Evolutionary conservation across 2,888 invertebrate genomes (phyloP).

Genomic region (Eupithecia subumbrata): DNA sequence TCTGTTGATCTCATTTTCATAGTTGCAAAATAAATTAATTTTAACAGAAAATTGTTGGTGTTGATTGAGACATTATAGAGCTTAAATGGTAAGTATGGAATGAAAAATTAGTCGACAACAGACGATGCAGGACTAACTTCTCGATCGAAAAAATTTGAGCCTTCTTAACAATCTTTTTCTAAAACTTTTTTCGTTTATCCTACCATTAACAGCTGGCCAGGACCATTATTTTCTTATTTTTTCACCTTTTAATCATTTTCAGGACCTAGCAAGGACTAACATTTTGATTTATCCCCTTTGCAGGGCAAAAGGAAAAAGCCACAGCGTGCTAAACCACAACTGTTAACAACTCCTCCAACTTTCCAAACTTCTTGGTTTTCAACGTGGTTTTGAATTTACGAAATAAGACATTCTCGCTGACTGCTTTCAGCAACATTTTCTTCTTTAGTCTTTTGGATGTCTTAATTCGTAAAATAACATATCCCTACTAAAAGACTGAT

Average conservation of each 20-base stretch:
- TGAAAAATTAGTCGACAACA: neutral
- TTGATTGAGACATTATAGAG: neutral
- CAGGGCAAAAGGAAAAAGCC: conserved; percentile 66
- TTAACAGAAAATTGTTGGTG: neutral
- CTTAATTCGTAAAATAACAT: conserved; percentile 25
- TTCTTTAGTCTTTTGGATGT: conserved; percentile 9
- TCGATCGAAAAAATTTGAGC: neutral
- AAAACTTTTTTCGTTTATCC: neutral
- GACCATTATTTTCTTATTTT: neutral
- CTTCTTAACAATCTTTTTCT: neutral
- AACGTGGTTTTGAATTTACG: conserved; percentile 45
- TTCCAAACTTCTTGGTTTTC: conserved; percentile 52
- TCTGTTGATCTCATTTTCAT: neutral
- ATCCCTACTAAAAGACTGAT: neutral
- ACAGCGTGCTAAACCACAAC: conserved; percentile 51
- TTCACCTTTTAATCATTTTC: conserved; percentile 1
- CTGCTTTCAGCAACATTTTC: neutral
- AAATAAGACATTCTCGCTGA: conserved; percentile 33
- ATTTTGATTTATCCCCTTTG: conserved; percentile 48
- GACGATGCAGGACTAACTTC: neutral
- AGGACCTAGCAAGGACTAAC: conserved; percentile 27
- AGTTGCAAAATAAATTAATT: neutral
- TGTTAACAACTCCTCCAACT: conserved; percentile 50
- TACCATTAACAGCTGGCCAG: conserved; percentile 1
- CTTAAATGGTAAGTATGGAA: neutral